Conservation (phyloP, 2,888 invertebrate species). For the Odontocerum albicorne region DNA sequence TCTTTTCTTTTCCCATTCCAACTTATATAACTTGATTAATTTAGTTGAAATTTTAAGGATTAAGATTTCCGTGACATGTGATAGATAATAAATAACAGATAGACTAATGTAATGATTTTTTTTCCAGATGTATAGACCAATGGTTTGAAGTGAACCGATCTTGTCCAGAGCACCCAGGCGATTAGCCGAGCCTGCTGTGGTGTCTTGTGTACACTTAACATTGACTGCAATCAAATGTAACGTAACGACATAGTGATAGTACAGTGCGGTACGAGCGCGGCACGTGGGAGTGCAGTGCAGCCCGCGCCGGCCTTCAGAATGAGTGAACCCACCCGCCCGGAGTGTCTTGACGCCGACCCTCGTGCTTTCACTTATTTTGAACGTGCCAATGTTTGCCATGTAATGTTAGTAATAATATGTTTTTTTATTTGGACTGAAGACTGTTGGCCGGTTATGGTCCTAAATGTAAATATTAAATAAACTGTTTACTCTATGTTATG, state of each 20-base stretch:
- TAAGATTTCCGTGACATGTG: no score
- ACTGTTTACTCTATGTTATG: slow-evolving; percentile 16
- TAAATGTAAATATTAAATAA: slow-evolving; percentile 32
- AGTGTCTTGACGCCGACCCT: slow-evolving; percentile 1
- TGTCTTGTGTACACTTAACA: slow-evolving; percentile 30
- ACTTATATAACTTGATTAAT: neutral
- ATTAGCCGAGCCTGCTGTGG: slow-evolving; percentile 60
- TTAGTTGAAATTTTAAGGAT: neutral
- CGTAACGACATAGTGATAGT: slow-evolving; percentile 29
- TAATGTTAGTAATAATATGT: slow-evolving; percentile 29
- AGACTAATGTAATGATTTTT: slow-evolving; percentile 16
- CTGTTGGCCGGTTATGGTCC: slow-evolving; percentile 33
- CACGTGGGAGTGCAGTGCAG: slow-evolving; percentile 3
- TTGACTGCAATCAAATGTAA: slow-evolving; percentile 33
- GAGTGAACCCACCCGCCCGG: slow-evolving; percentile 18
- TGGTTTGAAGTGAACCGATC: slow-evolving; percentile 99
- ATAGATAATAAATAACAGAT: neutral
- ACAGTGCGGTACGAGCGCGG: no score
- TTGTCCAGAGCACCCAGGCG: slow-evolving; percentile 98
- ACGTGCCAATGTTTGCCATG: slow-evolving; percentile 35
- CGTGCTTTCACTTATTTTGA: slow-evolving; percentile 34
- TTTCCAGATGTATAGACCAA: slow-evolving; percentile 95
- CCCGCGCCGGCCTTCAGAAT: slow-evolving; percentile 10
- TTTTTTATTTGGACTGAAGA: slow-evolving; percentile 35
- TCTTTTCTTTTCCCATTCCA: neutral